Base-by-base conservation (phyloP, 2,113 vertebrate species). In the Pelecanus crispus region DNA sequence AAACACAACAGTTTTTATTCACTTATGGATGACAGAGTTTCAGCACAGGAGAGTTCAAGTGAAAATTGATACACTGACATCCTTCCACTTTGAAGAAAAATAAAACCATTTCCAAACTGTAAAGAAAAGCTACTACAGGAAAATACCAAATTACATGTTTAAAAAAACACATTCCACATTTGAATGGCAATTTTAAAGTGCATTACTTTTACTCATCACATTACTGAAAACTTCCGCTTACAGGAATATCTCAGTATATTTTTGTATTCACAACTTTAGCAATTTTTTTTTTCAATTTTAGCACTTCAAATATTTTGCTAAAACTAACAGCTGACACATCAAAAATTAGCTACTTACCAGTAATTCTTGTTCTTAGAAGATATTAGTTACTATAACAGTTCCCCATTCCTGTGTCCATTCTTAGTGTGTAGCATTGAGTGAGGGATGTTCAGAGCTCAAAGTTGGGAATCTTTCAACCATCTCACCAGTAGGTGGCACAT, bases 401-500 rank as follows among this genome's bases (percentile, higher is more conserved):
- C 53, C 71, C 44, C 61, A 77, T 84, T 87, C 73, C 74, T 87
- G 86, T 32, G 49, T 85, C 81, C 95, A 92, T 81, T 94, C 73
- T 61, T 66, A 79, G 34, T 14, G 25, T 70, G 93, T 22, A 94
- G 77, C 84, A 65, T 25, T n/a, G 88, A 88, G 90, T 36, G 83
- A 87, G 86, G 73, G 77, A 96, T 86, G 86, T 66, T 86, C 90
- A 92, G 90, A 93, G 85, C 68, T 87, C 82, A 47, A 73, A 53
- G 47, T 1, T 82, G 66, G 81, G 70, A 89, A 87, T 56, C 55
- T 84, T 81, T 87, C 61, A 78, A 68, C 47, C 72, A 75, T 87
- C 81, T 94, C 92, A 95, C 94, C 95, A 96, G 94, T 92, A 97
- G 96, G 91, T 96, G 95, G 88, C 92, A 94, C 82, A 82, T 81